These are phyloP conservation scores for Melieria omissa DNA, from an alignment of 2,888 invertebrate genomes.

Conservation along the genomic window DNA sequence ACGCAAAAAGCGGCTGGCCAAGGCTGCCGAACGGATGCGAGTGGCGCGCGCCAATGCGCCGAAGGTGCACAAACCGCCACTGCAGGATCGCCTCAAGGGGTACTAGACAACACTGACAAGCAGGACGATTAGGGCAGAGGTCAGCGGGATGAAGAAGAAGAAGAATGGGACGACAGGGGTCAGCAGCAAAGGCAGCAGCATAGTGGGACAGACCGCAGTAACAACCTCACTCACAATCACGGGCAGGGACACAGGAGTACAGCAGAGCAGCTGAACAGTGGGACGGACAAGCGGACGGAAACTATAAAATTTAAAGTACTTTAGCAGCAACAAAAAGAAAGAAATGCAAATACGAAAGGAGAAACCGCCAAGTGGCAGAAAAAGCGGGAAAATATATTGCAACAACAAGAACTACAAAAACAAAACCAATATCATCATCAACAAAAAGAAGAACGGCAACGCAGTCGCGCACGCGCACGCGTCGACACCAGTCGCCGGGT, in stretches of 20 bases:
- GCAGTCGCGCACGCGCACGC: slow-evolving; percentile 19
- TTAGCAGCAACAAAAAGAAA: no score
- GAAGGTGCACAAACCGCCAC: slow-evolving; percentile 65
- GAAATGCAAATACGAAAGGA: neutral
- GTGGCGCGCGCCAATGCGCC: slow-evolving; percentile 63
- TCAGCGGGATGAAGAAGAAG: no score
- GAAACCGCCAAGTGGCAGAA: neutral
- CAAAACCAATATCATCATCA: slow-evolving; percentile 45
- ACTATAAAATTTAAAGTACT: no score
- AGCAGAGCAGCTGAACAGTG: no score
- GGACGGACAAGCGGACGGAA: no score
- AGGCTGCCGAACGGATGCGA: slow-evolving; percentile 66
- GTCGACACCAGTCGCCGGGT: slow-evolving; percentile 11
- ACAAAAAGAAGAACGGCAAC: neutral
- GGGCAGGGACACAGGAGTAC: no score
- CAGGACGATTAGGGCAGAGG: no score
- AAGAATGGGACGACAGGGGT: no score
- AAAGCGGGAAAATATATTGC: slow-evolving; percentile 6
- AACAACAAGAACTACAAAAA: slow-evolving; percentile 30
- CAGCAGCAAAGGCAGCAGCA: no score
- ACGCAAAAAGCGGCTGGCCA: slow-evolving; percentile 62
- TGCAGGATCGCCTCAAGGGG: slow-evolving; percentile 65
- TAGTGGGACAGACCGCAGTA: no score
- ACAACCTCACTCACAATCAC: no score
- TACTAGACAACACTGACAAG: slow-evolving; percentile 50